Percentiles rank a stretch among this genome's conserved stretches.
Conservation (phyloP, 1,140 invertebrate species). For the Microplitis mediator region DNA sequence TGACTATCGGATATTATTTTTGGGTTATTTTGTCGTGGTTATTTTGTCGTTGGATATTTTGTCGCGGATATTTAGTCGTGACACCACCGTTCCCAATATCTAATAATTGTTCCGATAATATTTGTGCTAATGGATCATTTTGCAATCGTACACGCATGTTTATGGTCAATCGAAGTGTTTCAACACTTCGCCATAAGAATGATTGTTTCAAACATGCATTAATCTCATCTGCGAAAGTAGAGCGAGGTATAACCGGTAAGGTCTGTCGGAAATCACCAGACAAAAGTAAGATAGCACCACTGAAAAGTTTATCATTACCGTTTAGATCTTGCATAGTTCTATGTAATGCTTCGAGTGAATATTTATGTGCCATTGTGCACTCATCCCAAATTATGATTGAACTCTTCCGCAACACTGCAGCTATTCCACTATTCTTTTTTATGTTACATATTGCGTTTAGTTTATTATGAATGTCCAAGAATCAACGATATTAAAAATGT, state of each 20-base stretch:
- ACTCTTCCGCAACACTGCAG: background rate
- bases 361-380: slow-evolving; percentile 42
- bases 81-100: no score
- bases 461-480: background rate
- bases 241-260: slow-evolving; percentile 55
- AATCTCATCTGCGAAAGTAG: slow-evolving; percentile 42
- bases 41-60: no score
- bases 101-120: slow-evolving; percentile 50
- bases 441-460: slow-evolving; percentile 18
- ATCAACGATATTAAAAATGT: no score
- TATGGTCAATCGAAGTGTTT: slow-evolving; percentile 50
- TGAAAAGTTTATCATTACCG: slow-evolving; percentile 34
- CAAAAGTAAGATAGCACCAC: slow-evolving; percentile 43
- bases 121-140: slow-evolving; percentile 47
- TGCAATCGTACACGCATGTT: slow-evolving; percentile 54
- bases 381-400: slow-evolving; percentile 33
- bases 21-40: no score
- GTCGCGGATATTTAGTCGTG: no score
- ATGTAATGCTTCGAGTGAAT: slow-evolving; percentile 35
- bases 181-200: slow-evolving; percentile 43
- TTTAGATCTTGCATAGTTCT: slow-evolving; percentile 43
- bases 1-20: no score
- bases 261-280: slow-evolving; percentile 59
- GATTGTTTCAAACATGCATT: slow-evolving; percentile 48
- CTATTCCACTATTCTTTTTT: background rate